Evolutionary conservation across 2,888 invertebrate genomes (phyloP).

Genomic region (Patella depressa): DNA sequence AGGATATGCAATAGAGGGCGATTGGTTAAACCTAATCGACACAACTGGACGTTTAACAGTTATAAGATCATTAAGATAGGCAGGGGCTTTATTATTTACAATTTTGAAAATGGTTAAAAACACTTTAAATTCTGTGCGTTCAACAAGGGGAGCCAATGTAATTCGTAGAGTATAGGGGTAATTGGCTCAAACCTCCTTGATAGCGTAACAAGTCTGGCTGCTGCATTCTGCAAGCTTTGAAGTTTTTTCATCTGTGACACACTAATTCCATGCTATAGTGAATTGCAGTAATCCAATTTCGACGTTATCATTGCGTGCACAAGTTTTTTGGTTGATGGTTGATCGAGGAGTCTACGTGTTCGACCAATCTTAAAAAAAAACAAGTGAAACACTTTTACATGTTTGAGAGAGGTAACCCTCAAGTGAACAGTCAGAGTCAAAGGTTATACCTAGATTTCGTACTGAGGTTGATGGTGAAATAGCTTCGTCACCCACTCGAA

Average conservation of each 20-base stretch:
- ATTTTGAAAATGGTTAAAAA: neutral
- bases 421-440: neutral
- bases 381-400: too few species aligned
- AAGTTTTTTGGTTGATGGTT: neutral
- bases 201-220: neutral
- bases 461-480: neutral
- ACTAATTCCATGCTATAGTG: neutral
- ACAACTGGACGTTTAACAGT: neutral
- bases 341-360: too few species aligned
- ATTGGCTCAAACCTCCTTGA: neutral
- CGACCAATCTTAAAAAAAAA: too few species aligned
- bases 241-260: neutral
- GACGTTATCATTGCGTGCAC: neutral
- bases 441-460: neutral
- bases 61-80: neutral
- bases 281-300: neutral
- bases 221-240: neutral
- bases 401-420: neutral
- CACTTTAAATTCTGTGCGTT: neutral
- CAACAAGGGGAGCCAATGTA: neutral
- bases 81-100: neutral
- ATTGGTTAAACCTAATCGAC: slow-evolving; percentile 1
- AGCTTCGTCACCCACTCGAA: neutral
- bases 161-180: neutral
- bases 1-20: slow-evolving; percentile 8